Base-by-base conservation (phyloP, 37 sponge, comb jelly and placozoan species). In the Chondrosia reniformis region DNA sequence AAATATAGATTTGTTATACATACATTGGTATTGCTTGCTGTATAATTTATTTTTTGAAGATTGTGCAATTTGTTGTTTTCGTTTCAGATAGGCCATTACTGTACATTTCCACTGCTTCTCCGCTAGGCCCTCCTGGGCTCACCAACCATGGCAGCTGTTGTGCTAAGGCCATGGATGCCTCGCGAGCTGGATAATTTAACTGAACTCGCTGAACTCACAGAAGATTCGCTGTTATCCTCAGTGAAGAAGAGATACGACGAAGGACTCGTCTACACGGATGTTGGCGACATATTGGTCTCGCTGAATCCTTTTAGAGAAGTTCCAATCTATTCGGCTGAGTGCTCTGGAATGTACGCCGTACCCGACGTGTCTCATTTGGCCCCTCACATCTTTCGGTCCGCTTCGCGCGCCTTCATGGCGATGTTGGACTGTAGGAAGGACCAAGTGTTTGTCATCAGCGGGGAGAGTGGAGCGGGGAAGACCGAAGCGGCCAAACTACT, bases 381-480 rank as follows among this genome's bases (percentile, higher is more conserved):
- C 0, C 92, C 92, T 0, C 92, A 92, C 77, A 87, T 92, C 55
- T 92, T 72, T 62, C 57, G 75, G 21, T 84, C 84, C 2, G 92
- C 88, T 0, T 67, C 86, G 10, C 45, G 82, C n/a, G 85, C 86
- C 5, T 92, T 73, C 77, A 81, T 72, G 45, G 59, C 88, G 30
- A 84, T 92, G 88, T 39, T 82, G 56, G 82, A 84, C 31, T 81
- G 76, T 22, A 81, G 79, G 76, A 84, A 82, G 25, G 77, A 87
- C 45, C 92, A 92, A 65, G 88, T 92, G 46, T 92, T 88, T 67
- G 92, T 92, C 32, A 92, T 92, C 57, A 92, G 92, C 54, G 92
- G 92, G 34, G 92, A 92, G 46, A 92, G 92, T 61, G 92, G 92
- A 44, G 92, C 92, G 21, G 92, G 92, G 31, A 92, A 92, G 69